Evolutionary conservation across 1,140 invertebrate genomes (phyloP), one percentile per base, ranked within the genome.

Genomic region (Drosophila ogumai): DNA sequence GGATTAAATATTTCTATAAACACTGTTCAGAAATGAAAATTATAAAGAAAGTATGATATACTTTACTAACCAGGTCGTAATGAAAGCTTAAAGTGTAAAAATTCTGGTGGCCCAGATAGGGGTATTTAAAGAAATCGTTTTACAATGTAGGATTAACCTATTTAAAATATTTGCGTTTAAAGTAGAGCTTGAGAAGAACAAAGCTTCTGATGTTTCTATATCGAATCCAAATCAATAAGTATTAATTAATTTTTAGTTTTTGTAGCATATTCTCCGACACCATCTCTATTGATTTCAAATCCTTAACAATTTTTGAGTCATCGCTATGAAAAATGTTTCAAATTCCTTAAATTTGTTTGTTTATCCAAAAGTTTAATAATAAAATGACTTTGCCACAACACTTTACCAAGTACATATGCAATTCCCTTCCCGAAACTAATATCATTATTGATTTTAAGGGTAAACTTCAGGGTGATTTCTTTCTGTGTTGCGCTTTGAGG

Each of bases 391-490:
- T 22, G 5, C 43, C 43, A 22, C 9, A 10, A 10, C 13, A 3
- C 17, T 13, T 19, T 13, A 34, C 10, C 15, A 34, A 13, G 17
- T 15, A 34, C 13, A 34, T 22, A 9, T 19, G 4, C 1, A 36
- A 28, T 9, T 9, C 2, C 6, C 1, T 12, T 12, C 1, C 9
- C 6, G 1, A 25, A 38, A 19, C 7, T 57, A 10, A 31, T 38
- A 28, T 28, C 25, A 28, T 28, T 28, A 28, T 28, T 28, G 60
- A 31, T 63, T 25, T 31, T 3, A 32, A 4, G 12, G 17, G 25
- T 13, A 1, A 43, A 64, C 38, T 43, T 60, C 25, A 40, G 13
- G 55, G 36, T 64, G 13, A 41, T 38, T 63, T 40, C 25, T 57
- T 63, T 25, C 19, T 12, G 61, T 65, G 54, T 17, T 38, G 19